Percentiles rank a stretch among this genome's conserved stretches.
Conservation (phyloP, 2,888 invertebrate genomes). For the Dorcus hopei region DNA sequence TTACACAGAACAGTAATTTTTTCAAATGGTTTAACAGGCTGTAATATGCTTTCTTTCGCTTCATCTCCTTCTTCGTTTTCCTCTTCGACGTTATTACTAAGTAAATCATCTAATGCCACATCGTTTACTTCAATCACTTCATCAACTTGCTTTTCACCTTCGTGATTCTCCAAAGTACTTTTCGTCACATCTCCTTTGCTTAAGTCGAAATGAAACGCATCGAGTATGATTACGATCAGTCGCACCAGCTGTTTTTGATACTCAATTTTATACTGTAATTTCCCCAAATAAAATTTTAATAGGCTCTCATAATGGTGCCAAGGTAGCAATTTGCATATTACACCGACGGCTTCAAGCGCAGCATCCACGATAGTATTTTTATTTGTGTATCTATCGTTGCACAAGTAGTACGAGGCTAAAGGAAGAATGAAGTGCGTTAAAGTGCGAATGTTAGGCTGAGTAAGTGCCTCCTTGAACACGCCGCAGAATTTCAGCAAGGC, state of each 20-base stretch:
- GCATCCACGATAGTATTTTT: conserved; percentile 82
- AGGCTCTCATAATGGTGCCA: conserved; percentile 89
- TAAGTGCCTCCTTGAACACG: conserved; percentile 59
- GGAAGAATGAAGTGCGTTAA: conserved; percentile 85
- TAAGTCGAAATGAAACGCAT: conserved; percentile 90
- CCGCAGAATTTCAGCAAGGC: conserved; percentile 76
- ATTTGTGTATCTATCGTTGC: conserved; percentile 70
- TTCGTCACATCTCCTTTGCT: conserved; percentile 53
- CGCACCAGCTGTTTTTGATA: conserved; percentile 82
- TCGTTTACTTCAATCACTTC: conserved; percentile 43
- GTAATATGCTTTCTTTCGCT: conserved; percentile 28
- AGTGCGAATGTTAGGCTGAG: conserved; percentile 64
- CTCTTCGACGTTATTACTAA: conserved; percentile 24
- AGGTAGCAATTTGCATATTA: conserved; percentile 73
- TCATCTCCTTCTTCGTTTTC: conserved; percentile 36
- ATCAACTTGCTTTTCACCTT: conserved; percentile 18
- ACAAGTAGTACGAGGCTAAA: conserved; percentile 74
- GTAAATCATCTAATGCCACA: conserved; percentile 31
- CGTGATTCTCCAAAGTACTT: neutral
- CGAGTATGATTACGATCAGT: conserved; percentile 73
- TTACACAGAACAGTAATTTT: conserved; percentile 56
- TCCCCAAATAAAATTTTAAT: conserved; percentile 74
- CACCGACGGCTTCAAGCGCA: conserved; percentile 76
- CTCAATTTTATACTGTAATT: conserved; percentile 67
- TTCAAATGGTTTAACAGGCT: conserved; percentile 30